phyloP scores from a whole-genome alignment of 2,888 invertebrate genomes.

The Idaea aversata region DNA sequence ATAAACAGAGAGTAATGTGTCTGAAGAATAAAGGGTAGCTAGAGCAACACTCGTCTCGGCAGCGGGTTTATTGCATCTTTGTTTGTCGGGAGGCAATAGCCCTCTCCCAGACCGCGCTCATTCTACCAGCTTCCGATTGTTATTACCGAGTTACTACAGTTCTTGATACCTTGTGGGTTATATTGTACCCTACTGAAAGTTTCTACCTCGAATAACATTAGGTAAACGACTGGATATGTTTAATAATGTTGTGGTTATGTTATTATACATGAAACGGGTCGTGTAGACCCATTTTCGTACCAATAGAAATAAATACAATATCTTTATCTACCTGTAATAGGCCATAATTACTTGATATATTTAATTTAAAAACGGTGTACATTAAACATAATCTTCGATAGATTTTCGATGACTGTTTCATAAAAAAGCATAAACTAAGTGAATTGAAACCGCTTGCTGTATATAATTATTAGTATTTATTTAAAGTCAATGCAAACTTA shows the following conservation, averaged over 20 bases:
- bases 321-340: not conserved
- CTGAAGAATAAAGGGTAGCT: too few relatives aligned
- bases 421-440: too few relatives aligned
- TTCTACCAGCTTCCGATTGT: conserved; percentile 65
- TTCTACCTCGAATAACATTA: conserved; percentile 1
- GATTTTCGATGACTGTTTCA: too few relatives aligned
- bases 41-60: too few relatives aligned
- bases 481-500: too few relatives aligned
- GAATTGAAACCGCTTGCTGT: too few relatives aligned
- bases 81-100: conserved; percentile 68
- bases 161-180: conserved; percentile 1
- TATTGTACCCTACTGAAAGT: not conserved
- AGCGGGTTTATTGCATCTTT: conserved; percentile 71
- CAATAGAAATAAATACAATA: not conserved
- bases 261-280: not conserved
- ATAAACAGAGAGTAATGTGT: too few relatives aligned
- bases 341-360: too few relatives aligned
- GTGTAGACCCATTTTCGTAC: not conserved
- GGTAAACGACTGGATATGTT: not conserved
- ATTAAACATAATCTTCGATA: too few relatives aligned
- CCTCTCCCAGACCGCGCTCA: conserved; percentile 48
- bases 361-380: too few relatives aligned
- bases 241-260: not conserved
- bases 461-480: too few relatives aligned
- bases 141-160: conserved; percentile 55